These are phyloP conservation scores for Sphinx pinastri DNA, from an alignment of 2,888 invertebrate genomes.

Conservation along the genomic window DNA sequence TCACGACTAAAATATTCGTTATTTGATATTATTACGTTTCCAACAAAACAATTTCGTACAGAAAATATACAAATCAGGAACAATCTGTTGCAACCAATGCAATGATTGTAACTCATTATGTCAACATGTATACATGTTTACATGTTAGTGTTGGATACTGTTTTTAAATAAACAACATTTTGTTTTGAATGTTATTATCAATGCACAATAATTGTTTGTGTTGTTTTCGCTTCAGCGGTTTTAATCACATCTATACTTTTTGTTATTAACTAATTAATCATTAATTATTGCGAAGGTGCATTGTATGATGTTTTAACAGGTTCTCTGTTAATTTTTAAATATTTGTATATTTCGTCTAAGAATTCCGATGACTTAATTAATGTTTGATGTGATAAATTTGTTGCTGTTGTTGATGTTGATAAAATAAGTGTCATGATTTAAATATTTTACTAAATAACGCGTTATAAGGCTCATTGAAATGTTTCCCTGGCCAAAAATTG, in stretches of 20 bases:
- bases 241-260: too few relatives aligned
- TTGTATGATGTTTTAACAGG: background rate
- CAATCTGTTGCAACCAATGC: too few relatives aligned
- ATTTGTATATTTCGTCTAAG: background rate
- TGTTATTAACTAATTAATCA: background rate
- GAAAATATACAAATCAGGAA: background rate
- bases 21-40: too few relatives aligned
- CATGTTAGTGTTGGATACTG: background rate
- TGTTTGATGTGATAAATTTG: background rate
- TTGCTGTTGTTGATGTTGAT: background rate
- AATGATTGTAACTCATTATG: background rate
- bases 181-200: background rate
- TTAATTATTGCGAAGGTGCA: background rate
- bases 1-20: too few relatives aligned
- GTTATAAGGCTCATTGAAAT: background rate
- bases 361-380: background rate
- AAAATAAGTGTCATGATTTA: background rate
- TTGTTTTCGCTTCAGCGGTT: background rate
- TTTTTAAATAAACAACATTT: background rate
- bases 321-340: background rate
- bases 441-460: background rate
- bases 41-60: background rate
- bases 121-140: background rate
- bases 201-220: background rate
- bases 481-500: slow-evolving; percentile 8